Evolutionary conservation across 37 sponge, comb jelly and placozoan species (phyloP), one percentile per base, ranked within the genome.

Genomic region (Halichondria panicea): DNA sequence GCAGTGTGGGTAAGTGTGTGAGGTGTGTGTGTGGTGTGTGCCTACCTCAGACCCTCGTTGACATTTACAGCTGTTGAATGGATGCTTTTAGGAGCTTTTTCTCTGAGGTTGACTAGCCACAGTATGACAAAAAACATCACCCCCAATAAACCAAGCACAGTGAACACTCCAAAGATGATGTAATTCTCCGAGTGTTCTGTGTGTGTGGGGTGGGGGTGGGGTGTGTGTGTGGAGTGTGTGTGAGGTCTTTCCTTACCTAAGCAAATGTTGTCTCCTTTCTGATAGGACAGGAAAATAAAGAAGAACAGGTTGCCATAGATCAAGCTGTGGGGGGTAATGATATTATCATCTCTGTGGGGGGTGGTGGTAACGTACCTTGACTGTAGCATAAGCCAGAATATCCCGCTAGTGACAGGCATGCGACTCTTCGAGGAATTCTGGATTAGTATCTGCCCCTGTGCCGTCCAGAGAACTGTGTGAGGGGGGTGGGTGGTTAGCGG

Each of bases 311-410:
- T 78, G 7, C 80, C 74, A 60, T 70, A 15, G 37, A 75, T 41
- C 0, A 83, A 37, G 41, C 77, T 83, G 60, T 37, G 38, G 7
- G 50, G 12, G 33, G 22, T 15, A 48, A 48, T 48, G 11, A 15
- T 18, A 48, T 11, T 48, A 15, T 18, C 11, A 48, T 48, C 13
- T 48, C 11, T 48, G 15, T 48, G 15, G 52, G 52, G 15, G 15
- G 15, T 48, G 15, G 11, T n/a, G n/a, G 25, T 27, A 59, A 7
- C n/a, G 40, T 54, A 93, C 94, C 94, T 95, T 24, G 55, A 65
- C 64, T 95, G 79, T 0, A 95, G 81, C 80, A 95, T 82, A 53
- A 91, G 56, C 96, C 96, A 95, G 70, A 95, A 95, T 18, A 95
- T 89, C 0, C 93, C 93, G 62, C 86, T 86, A 52, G 95, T 95